phyloP scores from a whole-genome alignment of 2,113 vertebrate genomes.

The Semnornis frantzii region DNA sequence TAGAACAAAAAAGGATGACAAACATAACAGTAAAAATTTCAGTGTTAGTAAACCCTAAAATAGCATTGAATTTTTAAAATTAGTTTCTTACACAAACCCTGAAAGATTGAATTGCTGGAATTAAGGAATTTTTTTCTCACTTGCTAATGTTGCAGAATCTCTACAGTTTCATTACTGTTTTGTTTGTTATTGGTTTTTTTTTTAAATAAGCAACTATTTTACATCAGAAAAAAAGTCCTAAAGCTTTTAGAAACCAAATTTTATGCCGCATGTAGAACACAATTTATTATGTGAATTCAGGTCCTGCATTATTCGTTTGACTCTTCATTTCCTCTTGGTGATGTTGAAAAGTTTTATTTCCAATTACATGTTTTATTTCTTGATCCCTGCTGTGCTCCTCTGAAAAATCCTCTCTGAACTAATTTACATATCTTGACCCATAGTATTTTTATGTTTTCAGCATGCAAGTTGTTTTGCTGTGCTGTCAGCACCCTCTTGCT shows the following conservation, averaged over 20 bases:
- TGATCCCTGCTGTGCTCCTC: not conserved
- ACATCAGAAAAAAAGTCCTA: not conserved
- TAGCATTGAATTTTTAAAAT: not conserved
- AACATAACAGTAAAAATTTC: not conserved
- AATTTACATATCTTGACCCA: not conserved
- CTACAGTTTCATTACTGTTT: not conserved
- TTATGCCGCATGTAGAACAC: not conserved
- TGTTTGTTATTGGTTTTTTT: not conserved
- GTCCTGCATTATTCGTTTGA: not conserved
- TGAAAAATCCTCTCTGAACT: not conserved
- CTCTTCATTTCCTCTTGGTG: not conserved
- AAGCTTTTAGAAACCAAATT: not conserved
- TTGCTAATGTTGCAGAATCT: not conserved
- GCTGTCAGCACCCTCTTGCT: not conserved
- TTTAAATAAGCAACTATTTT: not conserved
- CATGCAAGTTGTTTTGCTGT: not conserved
- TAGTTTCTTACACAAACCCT: not conserved
- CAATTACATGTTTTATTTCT: not conserved
- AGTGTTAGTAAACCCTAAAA: not conserved
- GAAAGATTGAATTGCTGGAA: not conserved
- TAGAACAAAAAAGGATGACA: not conserved
- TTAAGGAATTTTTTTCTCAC: not conserved
- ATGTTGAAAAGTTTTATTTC: not conserved
- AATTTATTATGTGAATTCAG: not conserved
- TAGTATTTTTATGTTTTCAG: not conserved